Conservation (phyloP, 2,113 vertebrate genomes). For the Rhynchomys soricoides region DNA sequence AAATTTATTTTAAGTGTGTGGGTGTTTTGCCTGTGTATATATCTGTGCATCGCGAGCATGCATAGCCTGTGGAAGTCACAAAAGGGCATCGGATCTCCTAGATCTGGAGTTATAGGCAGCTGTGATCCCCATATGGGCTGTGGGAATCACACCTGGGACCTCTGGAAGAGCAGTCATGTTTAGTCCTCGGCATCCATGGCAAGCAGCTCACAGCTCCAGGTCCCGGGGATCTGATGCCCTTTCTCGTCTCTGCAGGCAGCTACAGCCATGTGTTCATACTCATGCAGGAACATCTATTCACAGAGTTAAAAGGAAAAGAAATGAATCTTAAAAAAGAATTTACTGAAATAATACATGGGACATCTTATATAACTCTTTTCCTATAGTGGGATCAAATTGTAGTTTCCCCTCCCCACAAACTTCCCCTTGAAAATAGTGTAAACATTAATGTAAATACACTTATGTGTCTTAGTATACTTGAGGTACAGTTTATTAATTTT, state of each 20-base stretch:
- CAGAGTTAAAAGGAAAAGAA: background rate
- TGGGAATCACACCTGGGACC: background rate
- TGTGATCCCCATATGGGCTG: background rate
- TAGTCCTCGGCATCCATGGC: background rate
- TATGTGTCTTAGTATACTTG: background rate
- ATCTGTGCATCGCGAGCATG: background rate
- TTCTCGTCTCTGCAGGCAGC: background rate
- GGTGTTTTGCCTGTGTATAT: background rate
- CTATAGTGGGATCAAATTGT: background rate
- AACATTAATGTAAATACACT: background rate
- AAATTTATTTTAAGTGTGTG: background rate
- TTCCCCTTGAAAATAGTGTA: background rate
- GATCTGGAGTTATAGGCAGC: background rate
- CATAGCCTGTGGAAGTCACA: background rate
- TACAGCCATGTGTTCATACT: background rate
- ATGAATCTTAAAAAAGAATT: background rate
- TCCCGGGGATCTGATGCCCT: background rate
- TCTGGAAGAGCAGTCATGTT: background rate
- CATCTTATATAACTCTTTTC: background rate
- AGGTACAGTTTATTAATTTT: conserved; percentile 49
- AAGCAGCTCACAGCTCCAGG: background rate
- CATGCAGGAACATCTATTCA: no score
- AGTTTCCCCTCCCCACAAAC: background rate
- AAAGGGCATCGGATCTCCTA: background rate
- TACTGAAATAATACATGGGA: background rate